These are phyloP conservation scores for Henicopernis longicauda DNA, from an alignment of 2,113 vertebrate genomes.

Conservation along the genomic window DNA sequence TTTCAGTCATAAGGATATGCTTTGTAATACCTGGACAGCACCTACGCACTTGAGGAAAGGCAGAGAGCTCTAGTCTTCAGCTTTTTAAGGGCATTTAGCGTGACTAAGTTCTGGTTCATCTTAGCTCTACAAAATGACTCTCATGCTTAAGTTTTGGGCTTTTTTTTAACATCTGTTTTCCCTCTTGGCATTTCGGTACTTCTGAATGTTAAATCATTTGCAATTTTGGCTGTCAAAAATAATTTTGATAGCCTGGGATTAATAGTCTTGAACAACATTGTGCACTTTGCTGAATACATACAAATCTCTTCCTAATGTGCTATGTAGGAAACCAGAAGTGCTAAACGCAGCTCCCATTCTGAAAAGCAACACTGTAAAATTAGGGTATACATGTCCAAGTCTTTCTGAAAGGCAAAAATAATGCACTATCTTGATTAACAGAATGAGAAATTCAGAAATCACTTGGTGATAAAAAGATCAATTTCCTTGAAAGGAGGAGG, in stretches of 20 bases:
- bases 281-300: neutral
- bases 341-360: neutral
- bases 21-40: neutral
- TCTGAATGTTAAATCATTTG: neutral
- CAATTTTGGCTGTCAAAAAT: neutral
- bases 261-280: neutral
- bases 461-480: neutral
- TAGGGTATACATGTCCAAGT: neutral
- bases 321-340: neutral
- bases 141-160: neutral
- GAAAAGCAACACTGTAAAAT: neutral
- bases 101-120: neutral
- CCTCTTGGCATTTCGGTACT: neutral
- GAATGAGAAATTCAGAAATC: neutral
- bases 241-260: neutral
- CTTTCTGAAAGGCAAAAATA: neutral
- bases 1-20: neutral
- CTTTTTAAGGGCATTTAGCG: neutral
- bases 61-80: neutral
- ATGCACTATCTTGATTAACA: neutral
- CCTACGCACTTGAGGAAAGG: neutral
- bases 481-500: neutral
- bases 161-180: neutral
- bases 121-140: neutral
- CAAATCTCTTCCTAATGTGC: neutral